A percentile compares a stretch with the other conserved stretches of the same genome.
These are phyloP conservation scores for Aradus depressus DNA, from an alignment of 2,888 invertebrate genomes.

Conservation along the genomic window DNA sequence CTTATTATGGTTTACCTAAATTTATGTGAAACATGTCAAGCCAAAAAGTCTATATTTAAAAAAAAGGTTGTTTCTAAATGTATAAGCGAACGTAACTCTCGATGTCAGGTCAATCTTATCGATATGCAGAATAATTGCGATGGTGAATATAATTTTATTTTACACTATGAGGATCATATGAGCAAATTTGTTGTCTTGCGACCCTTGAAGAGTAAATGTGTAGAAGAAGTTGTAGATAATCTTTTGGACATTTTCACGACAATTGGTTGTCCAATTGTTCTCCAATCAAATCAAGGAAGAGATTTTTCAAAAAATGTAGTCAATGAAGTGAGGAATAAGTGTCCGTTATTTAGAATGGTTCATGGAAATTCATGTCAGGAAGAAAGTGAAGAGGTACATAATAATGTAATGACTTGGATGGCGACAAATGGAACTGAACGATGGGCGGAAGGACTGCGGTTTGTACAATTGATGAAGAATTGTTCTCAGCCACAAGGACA, in stretches of 20 bases:
- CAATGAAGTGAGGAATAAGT: too few species aligned
- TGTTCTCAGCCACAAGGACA: slow-evolving; percentile 34
- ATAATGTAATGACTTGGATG: slow-evolving; percentile 36
- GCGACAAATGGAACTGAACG: slow-evolving; percentile 33
- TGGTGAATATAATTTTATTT: slow-evolving; percentile 33
- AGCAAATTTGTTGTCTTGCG: slow-evolving; percentile 32
- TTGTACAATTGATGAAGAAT: slow-evolving; percentile 38
- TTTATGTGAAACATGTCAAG: slow-evolving; percentile 15
- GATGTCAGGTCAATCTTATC: background rate
- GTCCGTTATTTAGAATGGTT: too few species aligned
- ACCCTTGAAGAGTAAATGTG: slow-evolving; percentile 32
- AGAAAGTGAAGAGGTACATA: slow-evolving; percentile 34
- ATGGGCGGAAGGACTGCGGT: slow-evolving; percentile 37
- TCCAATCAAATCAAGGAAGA: slow-evolving; percentile 33
- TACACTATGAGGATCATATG: slow-evolving; percentile 29
- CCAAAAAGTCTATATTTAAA: too few species aligned
- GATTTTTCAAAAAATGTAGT: slow-evolving; percentile 32
- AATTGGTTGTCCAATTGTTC: slow-evolving; percentile 32
- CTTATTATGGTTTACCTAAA: slow-evolving; percentile 18
- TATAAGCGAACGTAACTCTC: too few species aligned
- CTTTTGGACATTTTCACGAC: slow-evolving; percentile 31
- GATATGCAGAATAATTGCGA: background rate
- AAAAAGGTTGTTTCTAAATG: too few species aligned
- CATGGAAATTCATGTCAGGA: slow-evolving; percentile 32
- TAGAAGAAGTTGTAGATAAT: slow-evolving; percentile 31